Evolutionary conservation across 2,888 invertebrate genomes (phyloP).

Genomic region (Asteroscopus sphinx): DNA sequence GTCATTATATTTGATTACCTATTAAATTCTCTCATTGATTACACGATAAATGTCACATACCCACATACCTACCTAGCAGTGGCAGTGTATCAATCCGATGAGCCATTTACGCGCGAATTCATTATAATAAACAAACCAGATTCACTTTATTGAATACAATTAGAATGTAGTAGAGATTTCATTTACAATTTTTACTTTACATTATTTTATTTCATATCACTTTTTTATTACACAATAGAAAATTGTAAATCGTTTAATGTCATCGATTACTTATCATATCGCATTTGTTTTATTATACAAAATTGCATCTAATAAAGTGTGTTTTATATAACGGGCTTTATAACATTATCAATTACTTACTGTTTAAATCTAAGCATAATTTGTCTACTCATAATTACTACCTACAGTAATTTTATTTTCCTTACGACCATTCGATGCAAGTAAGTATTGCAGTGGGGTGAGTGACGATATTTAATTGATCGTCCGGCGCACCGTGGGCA

Average conservation of each 20-base stretch:
- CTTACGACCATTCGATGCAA: not conserved
- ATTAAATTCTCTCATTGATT: no score
- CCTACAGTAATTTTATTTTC: not conserved
- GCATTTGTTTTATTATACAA: not conserved
- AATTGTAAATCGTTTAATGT: not conserved
- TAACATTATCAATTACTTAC: not conserved
- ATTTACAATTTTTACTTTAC: not conserved
- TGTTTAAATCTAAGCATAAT: not conserved
- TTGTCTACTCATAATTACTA: not conserved
- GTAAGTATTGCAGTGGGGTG: no score
- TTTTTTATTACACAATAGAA: not conserved
- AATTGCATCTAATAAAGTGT: not conserved
- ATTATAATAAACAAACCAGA: no score
- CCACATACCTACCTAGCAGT: no score
- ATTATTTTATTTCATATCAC: not conserved
- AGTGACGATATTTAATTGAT: no score
- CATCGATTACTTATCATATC: not conserved
- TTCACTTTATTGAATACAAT: not conserved
- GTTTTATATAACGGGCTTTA: not conserved
- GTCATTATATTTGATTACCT: no score
- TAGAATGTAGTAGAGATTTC: not conserved
- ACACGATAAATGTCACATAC: no score
- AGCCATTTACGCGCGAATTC: no score
- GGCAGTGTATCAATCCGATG: no score
- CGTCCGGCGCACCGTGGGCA: no score